A percentile compares a stretch with the other conserved stretches of the same genome.
These are phyloP conservation scores for Nymphalis io DNA, from an alignment of 1,140 invertebrate species.

Conservation along the genomic window DNA sequence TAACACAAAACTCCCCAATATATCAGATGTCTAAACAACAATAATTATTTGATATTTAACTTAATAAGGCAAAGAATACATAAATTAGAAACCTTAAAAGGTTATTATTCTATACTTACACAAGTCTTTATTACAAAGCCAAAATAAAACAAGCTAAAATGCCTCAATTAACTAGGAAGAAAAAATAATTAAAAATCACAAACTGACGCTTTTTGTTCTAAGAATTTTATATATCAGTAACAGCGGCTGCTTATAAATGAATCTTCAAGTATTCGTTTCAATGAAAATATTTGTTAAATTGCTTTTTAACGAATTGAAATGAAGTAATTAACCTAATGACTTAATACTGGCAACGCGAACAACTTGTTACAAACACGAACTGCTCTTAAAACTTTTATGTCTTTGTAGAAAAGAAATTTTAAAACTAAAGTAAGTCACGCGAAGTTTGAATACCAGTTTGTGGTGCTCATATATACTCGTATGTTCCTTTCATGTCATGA, in stretches of 20 bases:
- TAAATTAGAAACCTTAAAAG: no score
- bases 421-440: slow-evolving; percentile 29
- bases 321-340: slow-evolving; percentile 36
- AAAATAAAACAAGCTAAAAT: no score
- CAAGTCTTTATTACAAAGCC: no score
- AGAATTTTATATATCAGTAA: slow-evolving; percentile 17
- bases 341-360: slow-evolving; percentile 30
- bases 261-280: slow-evolving; percentile 22
- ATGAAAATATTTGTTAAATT: slow-evolving; percentile 35
- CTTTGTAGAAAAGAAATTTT: slow-evolving; percentile 33
- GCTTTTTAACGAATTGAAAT: slow-evolving; percentile 33
- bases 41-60: no score
- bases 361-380: slow-evolving; percentile 35
- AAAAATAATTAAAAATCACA: slow-evolving; percentile 6
- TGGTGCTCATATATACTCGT: background rate
- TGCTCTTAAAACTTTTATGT: slow-evolving; percentile 36
- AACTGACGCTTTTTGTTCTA: background rate
- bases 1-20: no score
- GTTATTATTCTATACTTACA: no score
- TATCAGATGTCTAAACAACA: no score
- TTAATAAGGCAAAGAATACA: no score
- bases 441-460: slow-evolving; percentile 10
- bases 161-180: background rate
- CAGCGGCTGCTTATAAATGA: slow-evolving; percentile 23
- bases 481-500: background rate